Base-by-base conservation (phyloP, 2,113 vertebrate genomes). In the Thinocorus orbignyianus region DNA sequence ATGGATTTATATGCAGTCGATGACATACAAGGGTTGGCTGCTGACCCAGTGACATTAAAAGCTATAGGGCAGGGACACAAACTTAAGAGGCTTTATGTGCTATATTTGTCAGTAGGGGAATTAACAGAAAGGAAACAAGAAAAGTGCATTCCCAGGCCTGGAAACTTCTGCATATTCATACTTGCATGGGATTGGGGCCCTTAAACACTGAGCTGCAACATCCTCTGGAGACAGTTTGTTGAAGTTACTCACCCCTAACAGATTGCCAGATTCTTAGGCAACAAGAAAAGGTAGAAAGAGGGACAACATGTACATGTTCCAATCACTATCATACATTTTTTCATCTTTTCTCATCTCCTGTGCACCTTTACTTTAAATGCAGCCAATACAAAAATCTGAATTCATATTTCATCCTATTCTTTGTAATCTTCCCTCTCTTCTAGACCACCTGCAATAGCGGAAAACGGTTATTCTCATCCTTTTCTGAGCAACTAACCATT, bases 41-140 rank as follows among this genome's bases (percentile, higher is more conserved):
- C 76, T 88, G 71, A 94, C 46, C 76, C 46, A 81, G 46, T 66
- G 46, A 78, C 80, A 71, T 62, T 83, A 94, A 90, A 93, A 94
- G 64, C 81, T 64, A 70, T 2, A 90, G 51, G 51, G 65, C 51
- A 87, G 18, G 33, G 65, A 74, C 42, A 70, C 5, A 39, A 86
- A 52, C 51, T 84, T 92, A 93, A 97, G 83, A 92, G 48, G 94
- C 73, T 91, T 97, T 80, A 69, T 1, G 4, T 6, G 9, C 88
- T 97, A 93, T 94, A 92, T 92, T 86, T 79, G 52, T 79, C 77
- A 81, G 33, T 16, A 88, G 20, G 30, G 64, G 93, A 91, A 91
- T 91, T 95, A 93, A 92, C 46, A 76, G 79, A 74, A 71, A 74
- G 72, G 89, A 93, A 95, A 72, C 52, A 81, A 88, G 35, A 76